Evolutionary conservation across 2,113 vertebrate genomes (phyloP).

Genomic region (Ellobius talpinus): DNA sequence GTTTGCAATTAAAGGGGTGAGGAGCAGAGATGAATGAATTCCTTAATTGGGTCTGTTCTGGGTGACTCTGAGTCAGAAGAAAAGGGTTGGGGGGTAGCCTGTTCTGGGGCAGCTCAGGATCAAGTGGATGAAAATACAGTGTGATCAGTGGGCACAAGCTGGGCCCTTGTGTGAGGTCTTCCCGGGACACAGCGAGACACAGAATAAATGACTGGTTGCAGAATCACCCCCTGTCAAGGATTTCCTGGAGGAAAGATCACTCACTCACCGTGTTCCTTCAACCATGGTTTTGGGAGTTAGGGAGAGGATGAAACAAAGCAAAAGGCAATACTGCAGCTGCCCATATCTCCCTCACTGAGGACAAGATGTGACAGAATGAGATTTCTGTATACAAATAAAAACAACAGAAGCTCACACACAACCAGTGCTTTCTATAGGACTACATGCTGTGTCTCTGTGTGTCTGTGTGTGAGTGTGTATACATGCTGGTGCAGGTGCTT

Average conservation of each 20-base stretch:
- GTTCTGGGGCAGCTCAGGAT: conserved; percentile 64
- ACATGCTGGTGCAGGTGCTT: no score
- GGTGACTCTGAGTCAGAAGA: not conserved
- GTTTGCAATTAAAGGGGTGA: conserved; percentile 73
- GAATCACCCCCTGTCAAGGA: not conserved
- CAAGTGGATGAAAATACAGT: not conserved
- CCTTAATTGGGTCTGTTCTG: conserved; percentile 74
- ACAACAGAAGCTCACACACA: not conserved
- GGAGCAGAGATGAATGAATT: conserved; percentile 68
- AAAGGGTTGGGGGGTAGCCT: conserved; percentile 24
- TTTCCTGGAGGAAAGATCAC: not conserved
- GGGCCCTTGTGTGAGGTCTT: not conserved
- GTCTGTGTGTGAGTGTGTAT: not conserved
- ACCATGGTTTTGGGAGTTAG: not conserved
- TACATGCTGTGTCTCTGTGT: no score
- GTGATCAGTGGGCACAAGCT: conserved; percentile 11
- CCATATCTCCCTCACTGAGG: not conserved
- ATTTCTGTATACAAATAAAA: not conserved
- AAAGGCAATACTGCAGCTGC: not conserved
- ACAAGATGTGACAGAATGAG: not conserved
- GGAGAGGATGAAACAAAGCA: not conserved
- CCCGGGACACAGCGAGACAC: not conserved
- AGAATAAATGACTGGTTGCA: not conserved
- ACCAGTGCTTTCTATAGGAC: not conserved
- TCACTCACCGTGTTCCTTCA: not conserved